Percentiles rank a stretch among this genome's conserved stretches.
Evolutionary conservation across 2,888 invertebrate genomes (phyloP).

Genomic region (Cantharis lateralis): DNA sequence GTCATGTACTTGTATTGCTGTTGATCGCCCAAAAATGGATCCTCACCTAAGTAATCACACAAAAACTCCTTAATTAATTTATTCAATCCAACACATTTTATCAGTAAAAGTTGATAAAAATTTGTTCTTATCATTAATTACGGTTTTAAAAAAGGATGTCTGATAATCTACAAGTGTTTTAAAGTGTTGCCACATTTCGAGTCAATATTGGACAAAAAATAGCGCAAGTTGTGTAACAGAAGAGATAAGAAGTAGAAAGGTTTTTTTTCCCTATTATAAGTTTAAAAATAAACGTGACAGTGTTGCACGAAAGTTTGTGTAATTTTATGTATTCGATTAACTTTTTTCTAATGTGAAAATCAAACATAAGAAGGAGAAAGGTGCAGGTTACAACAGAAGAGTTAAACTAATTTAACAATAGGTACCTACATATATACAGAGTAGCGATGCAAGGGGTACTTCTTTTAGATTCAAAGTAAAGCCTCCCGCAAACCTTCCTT

Average conservation of each 20-base stretch:
- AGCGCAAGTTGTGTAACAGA: background rate
- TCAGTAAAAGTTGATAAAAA: slow-evolving; percentile 19
- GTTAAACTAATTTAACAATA: background rate
- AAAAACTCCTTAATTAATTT: slow-evolving; percentile 6
- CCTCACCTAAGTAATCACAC: slow-evolving; percentile 62
- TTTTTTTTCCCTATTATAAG: background rate
- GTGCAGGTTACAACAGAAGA: background rate
- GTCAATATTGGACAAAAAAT: background rate
- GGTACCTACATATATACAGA: background rate
- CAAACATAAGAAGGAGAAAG: background rate
- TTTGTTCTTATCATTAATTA: slow-evolving; percentile 12
- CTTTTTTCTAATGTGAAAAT: background rate
- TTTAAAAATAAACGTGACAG: background rate
- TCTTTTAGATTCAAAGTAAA: background rate
- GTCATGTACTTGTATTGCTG: slow-evolving; percentile 79
- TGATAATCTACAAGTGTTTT: slow-evolving; percentile 8
- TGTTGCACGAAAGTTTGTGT: background rate
- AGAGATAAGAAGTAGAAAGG: background rate
- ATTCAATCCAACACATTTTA: slow-evolving; percentile 1
- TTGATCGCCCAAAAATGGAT: slow-evolving; percentile 71
- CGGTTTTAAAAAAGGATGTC: slow-evolving; percentile 7
- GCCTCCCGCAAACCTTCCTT: background rate
- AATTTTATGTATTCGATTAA: background rate
- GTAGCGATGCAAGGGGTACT: background rate
- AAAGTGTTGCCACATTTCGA: background rate